These are phyloP conservation scores for Mesocricetus auratus DNA, from an alignment of 2,113 vertebrate species.

Conservation along the genomic window DNA sequence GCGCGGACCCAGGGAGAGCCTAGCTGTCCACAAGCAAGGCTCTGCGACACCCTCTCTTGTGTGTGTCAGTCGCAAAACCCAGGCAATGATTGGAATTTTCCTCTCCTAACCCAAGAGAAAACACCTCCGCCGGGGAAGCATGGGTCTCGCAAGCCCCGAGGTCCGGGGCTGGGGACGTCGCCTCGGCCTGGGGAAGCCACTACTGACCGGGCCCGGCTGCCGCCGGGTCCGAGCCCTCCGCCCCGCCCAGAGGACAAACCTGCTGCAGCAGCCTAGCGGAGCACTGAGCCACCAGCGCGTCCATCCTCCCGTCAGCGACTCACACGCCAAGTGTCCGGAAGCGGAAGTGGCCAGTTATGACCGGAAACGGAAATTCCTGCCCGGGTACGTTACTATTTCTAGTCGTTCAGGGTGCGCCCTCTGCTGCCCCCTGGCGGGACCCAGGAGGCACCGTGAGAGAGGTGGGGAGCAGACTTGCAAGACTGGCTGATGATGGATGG, in stretches of 20 bases:
- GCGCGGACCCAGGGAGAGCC: not conserved
- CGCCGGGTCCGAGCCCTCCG: not conserved
- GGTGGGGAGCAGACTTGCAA: fast-evolving
- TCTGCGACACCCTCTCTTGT: not conserved
- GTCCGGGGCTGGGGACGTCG: not conserved
- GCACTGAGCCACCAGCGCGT: slow-evolving; percentile 84
- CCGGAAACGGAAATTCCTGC: slow-evolving; percentile 53
- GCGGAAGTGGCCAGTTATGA: not conserved
- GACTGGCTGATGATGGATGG: not conserved
- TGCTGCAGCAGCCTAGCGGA: slow-evolving; percentile 90
- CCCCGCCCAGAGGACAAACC: slow-evolving; percentile 83
- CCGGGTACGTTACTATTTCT: fast-evolving
- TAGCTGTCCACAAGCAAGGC: not conserved
- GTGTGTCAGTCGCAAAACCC: not conserved
- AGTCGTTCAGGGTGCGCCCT: fast-evolving
- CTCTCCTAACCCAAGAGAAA: not conserved
- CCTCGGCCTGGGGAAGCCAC: not conserved
- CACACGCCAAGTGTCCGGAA: slow-evolving; percentile 63
- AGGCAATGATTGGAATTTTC: not conserved
- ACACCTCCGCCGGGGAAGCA: not conserved
- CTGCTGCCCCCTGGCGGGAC: slow-evolving; percentile 68
- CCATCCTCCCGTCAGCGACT: slow-evolving; percentile 85
- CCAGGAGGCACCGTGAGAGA: not conserved
- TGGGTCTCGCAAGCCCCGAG: not conserved
- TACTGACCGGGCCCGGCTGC: too few relatives aligned